Conservation (phyloP, 2,888 invertebrate genomes). For the Euplexia lucipara region DNA sequence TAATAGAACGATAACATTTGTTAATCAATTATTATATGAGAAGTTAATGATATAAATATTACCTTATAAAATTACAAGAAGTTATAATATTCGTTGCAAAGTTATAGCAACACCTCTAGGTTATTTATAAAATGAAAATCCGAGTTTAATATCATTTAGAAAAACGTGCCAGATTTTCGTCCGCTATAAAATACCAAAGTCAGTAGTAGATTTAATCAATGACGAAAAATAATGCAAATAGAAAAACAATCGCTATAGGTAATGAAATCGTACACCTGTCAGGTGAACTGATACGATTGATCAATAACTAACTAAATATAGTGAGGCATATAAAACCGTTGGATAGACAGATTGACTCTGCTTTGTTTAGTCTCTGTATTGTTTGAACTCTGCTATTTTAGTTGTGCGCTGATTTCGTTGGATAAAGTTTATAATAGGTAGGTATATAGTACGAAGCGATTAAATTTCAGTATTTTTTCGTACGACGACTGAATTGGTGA, state of each 20-base stretch:
- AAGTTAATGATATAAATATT: slow-evolving; percentile 1
- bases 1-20: slow-evolving; percentile 46
- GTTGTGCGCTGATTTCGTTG: slow-evolving; percentile 62
- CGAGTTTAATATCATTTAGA: no score
- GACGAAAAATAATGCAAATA: slow-evolving; percentile 19
- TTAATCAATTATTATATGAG: slow-evolving; percentile 31
- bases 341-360: slow-evolving; percentile 73
- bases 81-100: not conserved
- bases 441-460: slow-evolving; percentile 32
- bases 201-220: not conserved
- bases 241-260: slow-evolving; percentile 24
- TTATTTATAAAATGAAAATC: not conserved
- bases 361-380: slow-evolving; percentile 83
- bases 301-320: slow-evolving; percentile 66
- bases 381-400: slow-evolving; percentile 77
- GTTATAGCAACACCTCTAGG: not conserved
- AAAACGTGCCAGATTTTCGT: not conserved
- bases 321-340: slow-evolving; percentile 67
- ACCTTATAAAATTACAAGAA: no score
- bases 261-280: slow-evolving; percentile 47
- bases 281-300: slow-evolving; percentile 45
- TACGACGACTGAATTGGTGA: not conserved
- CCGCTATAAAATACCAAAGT: not conserved
- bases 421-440: slow-evolving; percentile 49
- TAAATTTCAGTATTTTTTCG: slow-evolving; percentile 54